Evolutionary conservation across 2,113 vertebrate genomes (phyloP).

Genomic region (Hylia prasina): DNA sequence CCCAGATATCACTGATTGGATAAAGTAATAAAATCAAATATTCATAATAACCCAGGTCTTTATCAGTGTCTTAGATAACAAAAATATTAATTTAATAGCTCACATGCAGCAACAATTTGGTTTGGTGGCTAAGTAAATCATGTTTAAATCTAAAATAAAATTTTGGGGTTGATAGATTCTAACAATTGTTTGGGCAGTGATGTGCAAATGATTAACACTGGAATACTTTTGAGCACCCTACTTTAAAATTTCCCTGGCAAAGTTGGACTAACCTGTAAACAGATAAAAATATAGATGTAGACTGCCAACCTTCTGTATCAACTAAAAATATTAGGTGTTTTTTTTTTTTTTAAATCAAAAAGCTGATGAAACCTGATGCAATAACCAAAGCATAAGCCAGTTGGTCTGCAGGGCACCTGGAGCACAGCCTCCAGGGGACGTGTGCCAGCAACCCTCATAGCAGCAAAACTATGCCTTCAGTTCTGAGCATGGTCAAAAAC

Average conservation of each 20-base stretch:
- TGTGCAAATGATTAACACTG: background rate
- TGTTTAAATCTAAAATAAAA: background rate
- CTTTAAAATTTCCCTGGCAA: background rate
- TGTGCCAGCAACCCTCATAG: accelerated
- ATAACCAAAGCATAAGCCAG: background rate
- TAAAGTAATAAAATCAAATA: background rate
- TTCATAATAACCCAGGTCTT: background rate
- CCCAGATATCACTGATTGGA: background rate
- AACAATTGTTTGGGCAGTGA: background rate
- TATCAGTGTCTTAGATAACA: background rate
- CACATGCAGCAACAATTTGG: background rate
- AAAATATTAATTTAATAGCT: background rate
- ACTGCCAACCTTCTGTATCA: background rate
- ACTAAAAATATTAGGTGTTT: background rate
- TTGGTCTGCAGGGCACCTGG: background rate
- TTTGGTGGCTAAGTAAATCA: background rate
- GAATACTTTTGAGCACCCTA: background rate
- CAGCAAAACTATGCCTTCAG: accelerated
- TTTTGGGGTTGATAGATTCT: background rate
- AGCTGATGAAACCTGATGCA: background rate
- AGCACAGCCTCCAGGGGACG: background rate
- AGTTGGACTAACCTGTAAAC: background rate
- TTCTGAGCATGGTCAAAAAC: background rate
- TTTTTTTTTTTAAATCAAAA: background rate
- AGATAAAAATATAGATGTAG: background rate